Evolutionary conservation across 2,888 invertebrate genomes (phyloP).

Genomic region (Melitaea athalia): DNA sequence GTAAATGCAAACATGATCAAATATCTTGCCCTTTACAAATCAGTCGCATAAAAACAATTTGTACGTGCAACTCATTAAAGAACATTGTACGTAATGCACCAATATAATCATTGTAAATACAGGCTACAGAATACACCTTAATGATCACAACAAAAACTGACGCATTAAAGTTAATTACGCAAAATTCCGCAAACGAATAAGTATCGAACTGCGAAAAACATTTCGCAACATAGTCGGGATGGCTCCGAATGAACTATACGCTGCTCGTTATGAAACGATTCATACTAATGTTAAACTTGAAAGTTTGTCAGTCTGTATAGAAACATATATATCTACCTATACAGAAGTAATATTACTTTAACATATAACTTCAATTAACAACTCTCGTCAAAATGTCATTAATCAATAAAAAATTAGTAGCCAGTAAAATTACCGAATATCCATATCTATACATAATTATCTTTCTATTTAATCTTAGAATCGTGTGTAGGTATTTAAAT

Average conservation of each 20-base stretch:
- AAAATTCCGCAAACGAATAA: constrained; percentile 72
- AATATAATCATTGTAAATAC: constrained; percentile 45
- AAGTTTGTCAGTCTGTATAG: not conserved
- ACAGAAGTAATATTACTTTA: no score
- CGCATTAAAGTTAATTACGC: constrained; percentile 73
- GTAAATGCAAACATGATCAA: not conserved
- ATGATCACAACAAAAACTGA: constrained; percentile 71
- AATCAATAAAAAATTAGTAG: no score
- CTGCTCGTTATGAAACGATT: constrained; percentile 14
- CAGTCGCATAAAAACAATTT: constrained; percentile 3
- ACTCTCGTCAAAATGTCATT: not conserved
- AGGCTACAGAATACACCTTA: constrained; percentile 52
- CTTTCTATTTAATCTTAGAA: no score
- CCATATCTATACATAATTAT: no score
- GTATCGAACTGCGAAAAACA: constrained; percentile 46
- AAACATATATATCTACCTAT: no score
- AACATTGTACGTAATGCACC: constrained; percentile 61
- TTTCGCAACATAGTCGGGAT: constrained; percentile 57
- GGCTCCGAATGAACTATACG: constrained; percentile 15
- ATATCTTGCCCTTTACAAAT: constrained; percentile 23
- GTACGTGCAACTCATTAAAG: constrained; percentile 54
- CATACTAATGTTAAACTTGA: not conserved
- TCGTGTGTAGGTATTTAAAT: no score
- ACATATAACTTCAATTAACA: not conserved
- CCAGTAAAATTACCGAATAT: no score